These are phyloP conservation scores for Cataglyphis rosenhaueri DNA, from an alignment of 2,888 invertebrate genomes.

Conservation along the genomic window DNA sequence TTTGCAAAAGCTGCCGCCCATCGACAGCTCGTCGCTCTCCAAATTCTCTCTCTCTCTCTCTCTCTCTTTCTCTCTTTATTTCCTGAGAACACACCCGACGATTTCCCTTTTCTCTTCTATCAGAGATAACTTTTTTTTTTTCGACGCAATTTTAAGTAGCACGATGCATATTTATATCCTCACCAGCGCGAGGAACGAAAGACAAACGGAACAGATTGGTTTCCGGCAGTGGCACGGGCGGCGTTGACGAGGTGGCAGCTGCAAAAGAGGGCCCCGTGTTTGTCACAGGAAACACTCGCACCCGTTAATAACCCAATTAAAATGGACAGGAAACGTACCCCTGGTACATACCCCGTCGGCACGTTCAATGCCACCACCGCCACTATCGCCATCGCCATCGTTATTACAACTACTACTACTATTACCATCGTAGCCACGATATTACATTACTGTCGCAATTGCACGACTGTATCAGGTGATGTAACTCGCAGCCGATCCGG, in stretches of 20 bases:
- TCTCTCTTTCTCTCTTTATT: neutral
- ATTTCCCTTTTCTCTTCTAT: neutral
- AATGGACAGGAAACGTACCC: conserved; percentile 77
- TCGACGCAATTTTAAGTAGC: conserved; percentile 66
- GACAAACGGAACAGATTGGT: conserved; percentile 81
- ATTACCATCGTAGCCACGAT: neutral
- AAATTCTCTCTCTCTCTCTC: neutral
- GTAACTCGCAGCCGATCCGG: conserved; percentile 25
- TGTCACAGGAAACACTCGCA: conserved; percentile 80
- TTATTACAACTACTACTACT: conserved; percentile 42
- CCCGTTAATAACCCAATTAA: conserved; percentile 81
- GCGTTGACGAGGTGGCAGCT: conserved; percentile 75
- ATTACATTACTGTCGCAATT: conserved; percentile 32
- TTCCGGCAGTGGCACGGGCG: conserved; percentile 72
- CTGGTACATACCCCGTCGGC: conserved; percentile 51
- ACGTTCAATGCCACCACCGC: conserved; percentile 56
- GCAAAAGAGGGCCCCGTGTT: conserved; percentile 71
- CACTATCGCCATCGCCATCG: neutral
- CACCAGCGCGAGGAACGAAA: conserved; percentile 62
- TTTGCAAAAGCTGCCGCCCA: conserved; percentile 24
- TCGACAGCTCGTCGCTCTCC: conserved; percentile 9
- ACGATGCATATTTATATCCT: conserved; percentile 76
- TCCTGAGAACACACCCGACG: neutral
- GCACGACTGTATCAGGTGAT: conserved; percentile 26
- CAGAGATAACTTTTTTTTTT: neutral